Evolutionary conservation across 2,888 invertebrate species (phyloP), one percentile per base, ranked within the genome.

Genomic region (Nemotelus nigrinus): DNA sequence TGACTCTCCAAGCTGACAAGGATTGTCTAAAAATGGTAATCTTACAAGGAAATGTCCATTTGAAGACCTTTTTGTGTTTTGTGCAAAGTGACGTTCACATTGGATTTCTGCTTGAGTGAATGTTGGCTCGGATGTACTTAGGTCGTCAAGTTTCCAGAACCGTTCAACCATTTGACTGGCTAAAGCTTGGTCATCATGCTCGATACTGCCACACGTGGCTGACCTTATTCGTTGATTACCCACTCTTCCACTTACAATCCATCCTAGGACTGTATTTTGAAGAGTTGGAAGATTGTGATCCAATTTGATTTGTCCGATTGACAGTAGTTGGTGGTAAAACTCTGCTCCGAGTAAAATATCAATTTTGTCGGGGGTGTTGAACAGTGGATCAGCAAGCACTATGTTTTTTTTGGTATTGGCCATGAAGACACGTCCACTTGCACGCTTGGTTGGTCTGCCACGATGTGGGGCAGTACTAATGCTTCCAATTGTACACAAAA

Each of bases 271-370:
- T 4, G 63, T 41, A 8, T 63, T 63, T 10, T 39, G 63, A 41
- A 63, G 43, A 63, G 5, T 41, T 43, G 3, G 63, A 8, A 63
- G 8, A 43, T 63, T 63, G 1, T 3, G 25, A 41, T 41, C 41
- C 41, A 63, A 8, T 7, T 63, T 4, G 8, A 63, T 63, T 39
- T 63, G n/a, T 1, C 43, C 43, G 3, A 3, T 39, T 4, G 8
- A 43, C 3, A 63, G 4, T 39, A 63, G n/a, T 8, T 63, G 4
- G 3, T 7, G 41, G 39, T 63, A 63, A 8, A 63, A 41, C 58
- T 78, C 78, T 2, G 77, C 79, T 45, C 79, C 78, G 65, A 79
- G 55, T 45, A 79, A 58, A 25, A 79, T 45, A 53, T 79, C 79
- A 1, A 78, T 47, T 2, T 55, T 63, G 44, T 63, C 71, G n/a